Evolutionary conservation across 64 coral and sea anemone species (phyloP), one percentile per base, ranked within the genome.

Genomic region (Orbicella faveolata): DNA sequence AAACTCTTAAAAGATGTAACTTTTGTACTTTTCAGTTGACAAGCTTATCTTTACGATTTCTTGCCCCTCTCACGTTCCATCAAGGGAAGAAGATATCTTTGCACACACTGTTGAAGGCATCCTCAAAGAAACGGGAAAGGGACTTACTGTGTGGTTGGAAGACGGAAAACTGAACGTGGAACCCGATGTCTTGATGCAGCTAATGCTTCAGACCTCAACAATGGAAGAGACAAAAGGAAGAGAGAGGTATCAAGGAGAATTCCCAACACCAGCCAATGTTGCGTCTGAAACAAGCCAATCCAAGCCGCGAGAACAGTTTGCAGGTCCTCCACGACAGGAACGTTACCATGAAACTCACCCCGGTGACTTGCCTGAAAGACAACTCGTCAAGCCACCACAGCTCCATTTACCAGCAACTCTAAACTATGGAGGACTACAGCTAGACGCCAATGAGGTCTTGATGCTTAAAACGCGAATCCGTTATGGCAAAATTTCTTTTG

Each of bases 41-140:
- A 70, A 70, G 21, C n/a, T 70, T 70, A 70, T 70, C 21, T 70
- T 70, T n/a, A 33, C 67, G 67, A 70, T 70, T 70, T 70, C n/a
- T 21, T 5, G 25, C 10, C 67, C 21, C 9, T 8, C n/a, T 9
- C n/a, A 23, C 7, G 6, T 9, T 6, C n/a, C 21, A n/a, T 25
- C 20, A n/a, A 26, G 21, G 25, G 67, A 25, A 3, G 67, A 70
- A 25, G n/a, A 70, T 4, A 70, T 1, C 6, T 33, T 70, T 9
- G 67, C 23, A 25, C 20, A 70, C 3, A n/a, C 21, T 8, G 9
- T 70, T 70, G 21, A 70, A 9, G 1, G 3, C 9, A 70, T 70
- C 6, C 67, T 70, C 9, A 70, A 70, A 70, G 67, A 70, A 11
- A 70, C 9, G 25, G 25, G 67, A 25, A 70, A 70, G 67, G 67